These are phyloP conservation scores for Enteromius fasciolatus DNA, from an alignment of 2,797 vertebrate genomes.

Conservation along the genomic window DNA sequence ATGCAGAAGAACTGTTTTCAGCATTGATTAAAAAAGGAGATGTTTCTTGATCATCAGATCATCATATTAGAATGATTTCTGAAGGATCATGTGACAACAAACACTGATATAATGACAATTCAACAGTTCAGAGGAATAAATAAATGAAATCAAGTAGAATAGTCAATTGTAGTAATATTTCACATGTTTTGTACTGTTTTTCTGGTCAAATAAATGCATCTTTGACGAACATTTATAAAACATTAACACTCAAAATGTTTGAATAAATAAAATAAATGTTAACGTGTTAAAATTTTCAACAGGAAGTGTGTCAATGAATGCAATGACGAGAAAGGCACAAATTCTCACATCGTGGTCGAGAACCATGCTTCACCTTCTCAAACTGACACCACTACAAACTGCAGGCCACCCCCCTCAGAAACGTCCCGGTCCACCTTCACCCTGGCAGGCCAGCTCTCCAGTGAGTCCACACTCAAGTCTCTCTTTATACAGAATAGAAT, in stretches of 20 bases:
- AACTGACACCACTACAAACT: slow-evolving; percentile 71
- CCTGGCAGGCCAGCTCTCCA: slow-evolving; percentile 82
- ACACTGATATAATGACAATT: not conserved
- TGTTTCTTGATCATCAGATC: not conserved
- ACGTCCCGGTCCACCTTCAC: slow-evolving; percentile 82
- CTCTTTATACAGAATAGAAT: slow-evolving; percentile 3
- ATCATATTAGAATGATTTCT: not conserved
- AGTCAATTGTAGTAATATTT: not conserved
- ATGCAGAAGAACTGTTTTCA: not conserved
- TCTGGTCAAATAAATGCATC: not conserved
- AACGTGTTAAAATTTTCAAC: not conserved
- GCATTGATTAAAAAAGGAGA: not conserved
- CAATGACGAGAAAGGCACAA: slow-evolving; percentile 79
- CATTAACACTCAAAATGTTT: not conserved
- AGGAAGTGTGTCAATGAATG: slow-evolving; percentile 73
- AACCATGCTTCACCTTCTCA: slow-evolving; percentile 58
- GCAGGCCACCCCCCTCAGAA: slow-evolving; percentile 77
- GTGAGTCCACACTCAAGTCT: slow-evolving; percentile 69
- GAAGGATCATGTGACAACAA: not conserved
- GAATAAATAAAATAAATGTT: not conserved
- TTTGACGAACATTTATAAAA: not conserved
- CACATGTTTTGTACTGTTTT: not conserved
- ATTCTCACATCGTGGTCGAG: slow-evolving; percentile 72
- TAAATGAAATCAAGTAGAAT: not conserved
- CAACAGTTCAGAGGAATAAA: not conserved